Percentiles rank a stretch among this genome's conserved stretches.
These are phyloP conservation scores for Tetragonula clypearis DNA, from an alignment of 1,140 invertebrate species.

Conservation along the genomic window DNA sequence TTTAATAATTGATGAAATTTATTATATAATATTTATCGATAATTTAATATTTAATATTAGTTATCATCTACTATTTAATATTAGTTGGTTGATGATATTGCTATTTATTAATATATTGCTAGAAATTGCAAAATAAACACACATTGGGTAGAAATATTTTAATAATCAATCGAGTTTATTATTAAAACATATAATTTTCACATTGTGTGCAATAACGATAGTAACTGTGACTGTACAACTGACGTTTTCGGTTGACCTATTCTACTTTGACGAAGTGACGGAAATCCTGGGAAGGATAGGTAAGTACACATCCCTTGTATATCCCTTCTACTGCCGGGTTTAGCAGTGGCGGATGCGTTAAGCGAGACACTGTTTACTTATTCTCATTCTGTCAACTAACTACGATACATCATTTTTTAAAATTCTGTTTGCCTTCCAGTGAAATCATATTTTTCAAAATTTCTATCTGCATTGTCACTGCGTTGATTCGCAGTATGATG, in stretches of 20 bases:
- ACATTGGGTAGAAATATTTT: neutral
- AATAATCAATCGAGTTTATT: neutral
- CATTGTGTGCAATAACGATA: neutral
- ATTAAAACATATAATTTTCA: neutral
- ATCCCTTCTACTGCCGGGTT: neutral
- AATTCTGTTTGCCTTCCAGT: too few relatives aligned
- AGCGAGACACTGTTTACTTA: slow-evolving; percentile 2
- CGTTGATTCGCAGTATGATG: neutral
- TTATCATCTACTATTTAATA: too few relatives aligned
- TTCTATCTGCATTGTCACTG: neutral
- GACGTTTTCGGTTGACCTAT: neutral
- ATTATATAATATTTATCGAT: too few relatives aligned
- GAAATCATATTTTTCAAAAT: neutral
- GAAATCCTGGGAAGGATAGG: neutral
- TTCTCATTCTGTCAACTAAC: neutral
- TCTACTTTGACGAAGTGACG: neutral
- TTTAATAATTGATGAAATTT: too few relatives aligned
- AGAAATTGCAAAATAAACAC: neutral
- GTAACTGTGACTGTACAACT: neutral
- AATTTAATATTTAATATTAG: too few relatives aligned
- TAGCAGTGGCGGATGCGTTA: neutral
- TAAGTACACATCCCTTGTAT: neutral
- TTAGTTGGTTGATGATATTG: too few relatives aligned
- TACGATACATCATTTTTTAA: neutral
- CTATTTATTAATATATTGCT: too few relatives aligned